Evolutionary conservation across 1,140 invertebrate species (phyloP), one percentile per base, ranked within the genome.

Genomic region (Phenacoccus solenopsis): DNA sequence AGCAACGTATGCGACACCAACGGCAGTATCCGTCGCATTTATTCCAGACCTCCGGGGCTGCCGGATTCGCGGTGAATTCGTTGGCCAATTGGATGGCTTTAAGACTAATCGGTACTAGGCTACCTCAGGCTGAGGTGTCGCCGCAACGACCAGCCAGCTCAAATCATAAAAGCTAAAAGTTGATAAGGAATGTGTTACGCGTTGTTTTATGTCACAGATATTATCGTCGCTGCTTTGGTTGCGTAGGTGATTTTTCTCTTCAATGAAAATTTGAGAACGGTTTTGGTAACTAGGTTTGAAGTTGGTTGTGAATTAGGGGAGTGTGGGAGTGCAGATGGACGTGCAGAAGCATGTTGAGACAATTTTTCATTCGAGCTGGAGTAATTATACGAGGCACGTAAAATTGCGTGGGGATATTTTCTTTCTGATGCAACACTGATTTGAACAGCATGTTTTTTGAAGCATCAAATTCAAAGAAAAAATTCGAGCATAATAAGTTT

Each of bases 1-100:
- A 81, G 73, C 80, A 82, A 75, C 76, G 80, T 74, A 72, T 79
- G 74, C 80, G 81, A 78, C 49, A 16, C 32, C 80, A 82, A 76
- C 76, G 80, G 74, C 73, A 80, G 73, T 38, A 16, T 32, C 10
- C 16, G 7, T 38, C 25, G 56, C 73, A 72, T 64, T 24, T 64
- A 27, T 27, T 64, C 9, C 59, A 64, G 25, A 64, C 59, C 2
- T 24, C 59, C 59, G 59, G 59, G 7, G 21, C 56, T 4, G 59
- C 59, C 21, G 59, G 25, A 64, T 24, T 25, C 2, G 59, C 59
- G 2, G 25, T 64, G 10, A 64, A 64, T 64, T 64, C 59, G 59
- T 64, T 64, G 20, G 59, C 59, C 59, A 64, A 64, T 64, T 64
- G 59, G 59, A 64, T 64, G 59, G 25, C 59, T 4, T 64, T 64